A percentile compares a stretch with the other conserved stretches of the same genome.
Conservation (phyloP, 2,888 invertebrate genomes). For the Microctonus aethiopoides region DNA sequence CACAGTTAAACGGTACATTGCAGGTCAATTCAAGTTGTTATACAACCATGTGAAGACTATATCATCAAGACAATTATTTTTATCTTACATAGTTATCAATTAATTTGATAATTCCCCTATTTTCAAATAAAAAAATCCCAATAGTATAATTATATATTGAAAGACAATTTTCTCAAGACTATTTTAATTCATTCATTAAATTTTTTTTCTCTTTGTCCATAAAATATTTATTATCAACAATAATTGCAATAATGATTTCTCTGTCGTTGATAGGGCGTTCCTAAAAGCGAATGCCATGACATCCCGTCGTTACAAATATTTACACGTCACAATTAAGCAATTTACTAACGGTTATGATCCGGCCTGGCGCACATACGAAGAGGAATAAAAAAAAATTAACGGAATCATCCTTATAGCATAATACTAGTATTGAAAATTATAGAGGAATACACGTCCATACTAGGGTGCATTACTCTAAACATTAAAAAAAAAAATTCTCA, state of each 20-base stretch:
- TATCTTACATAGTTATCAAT: neutral
- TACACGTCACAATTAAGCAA: constrained; percentile 43
- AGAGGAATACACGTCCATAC: too few species aligned
- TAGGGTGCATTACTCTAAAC: too few species aligned
- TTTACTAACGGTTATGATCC: constrained; percentile 43
- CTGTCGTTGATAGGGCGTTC: constrained; percentile 34
- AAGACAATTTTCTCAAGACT: neutral
- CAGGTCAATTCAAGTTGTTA: constrained; percentile 1
- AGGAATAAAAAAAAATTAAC: constrained; percentile 24
- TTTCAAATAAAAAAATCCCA: neutral
- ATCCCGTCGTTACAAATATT: constrained; percentile 25
- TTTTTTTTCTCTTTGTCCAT: neutral
- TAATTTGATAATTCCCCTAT: neutral
- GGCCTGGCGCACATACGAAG: constrained; percentile 19
- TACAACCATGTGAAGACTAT: too few species aligned
- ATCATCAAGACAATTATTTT: neutral
- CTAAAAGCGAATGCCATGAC: constrained; percentile 5
- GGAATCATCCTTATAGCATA: constrained; percentile 7
- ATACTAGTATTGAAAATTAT: constrained; percentile 11
- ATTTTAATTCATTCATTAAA: neutral
- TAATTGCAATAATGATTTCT: neutral
- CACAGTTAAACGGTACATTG: constrained; percentile 53
- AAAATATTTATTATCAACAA: too few species aligned
- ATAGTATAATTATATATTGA: neutral
- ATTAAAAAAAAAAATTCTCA: too few species aligned